Percentiles rank a stretch among this genome's conserved stretches.
phyloP scores from a whole-genome alignment of 2,888 invertebrate genomes.

The Hypolimnas misippus region DNA sequence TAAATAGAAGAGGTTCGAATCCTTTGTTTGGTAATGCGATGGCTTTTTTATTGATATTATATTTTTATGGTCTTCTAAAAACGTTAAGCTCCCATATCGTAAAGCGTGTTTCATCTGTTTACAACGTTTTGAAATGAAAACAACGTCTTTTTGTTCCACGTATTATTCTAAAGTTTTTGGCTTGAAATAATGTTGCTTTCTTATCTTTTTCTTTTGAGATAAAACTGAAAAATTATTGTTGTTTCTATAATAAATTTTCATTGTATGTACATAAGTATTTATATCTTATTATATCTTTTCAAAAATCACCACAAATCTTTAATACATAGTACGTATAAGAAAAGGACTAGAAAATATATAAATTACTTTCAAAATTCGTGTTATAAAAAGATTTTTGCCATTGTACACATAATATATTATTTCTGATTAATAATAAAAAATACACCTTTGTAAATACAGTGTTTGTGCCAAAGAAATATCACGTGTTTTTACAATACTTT shows the following conservation, averaged over 20 bases:
- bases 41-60: conserved; percentile 40
- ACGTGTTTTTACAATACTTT: conserved; percentile 27
- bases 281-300: too few species aligned
- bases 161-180: not conserved
- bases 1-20: conserved; percentile 42
- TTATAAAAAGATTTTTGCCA: too few species aligned
- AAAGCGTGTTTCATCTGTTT: conserved; percentile 1
- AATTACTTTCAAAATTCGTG: too few species aligned
- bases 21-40: conserved; percentile 52
- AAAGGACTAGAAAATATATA: too few species aligned
- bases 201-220: not conserved
- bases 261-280: too few species aligned
- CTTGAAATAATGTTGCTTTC: too few species aligned
- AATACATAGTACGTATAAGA: too few species aligned
- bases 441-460: conserved; percentile 1
- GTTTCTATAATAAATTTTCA: too few species aligned
- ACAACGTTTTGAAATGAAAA: conserved; percentile 4
- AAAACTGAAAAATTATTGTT: not conserved
- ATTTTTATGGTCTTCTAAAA: conserved; percentile 33
- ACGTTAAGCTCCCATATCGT: conserved; percentile 16
- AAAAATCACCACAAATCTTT: too few species aligned
- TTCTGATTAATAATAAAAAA: conserved; percentile 4
- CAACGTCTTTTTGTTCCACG: conserved; percentile 11
- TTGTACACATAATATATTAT: not conserved
- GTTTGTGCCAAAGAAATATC: conserved; percentile 25